Evolutionary conservation across 2,888 invertebrate genomes (phyloP).

Genomic region (Camponotus fellah): DNA sequence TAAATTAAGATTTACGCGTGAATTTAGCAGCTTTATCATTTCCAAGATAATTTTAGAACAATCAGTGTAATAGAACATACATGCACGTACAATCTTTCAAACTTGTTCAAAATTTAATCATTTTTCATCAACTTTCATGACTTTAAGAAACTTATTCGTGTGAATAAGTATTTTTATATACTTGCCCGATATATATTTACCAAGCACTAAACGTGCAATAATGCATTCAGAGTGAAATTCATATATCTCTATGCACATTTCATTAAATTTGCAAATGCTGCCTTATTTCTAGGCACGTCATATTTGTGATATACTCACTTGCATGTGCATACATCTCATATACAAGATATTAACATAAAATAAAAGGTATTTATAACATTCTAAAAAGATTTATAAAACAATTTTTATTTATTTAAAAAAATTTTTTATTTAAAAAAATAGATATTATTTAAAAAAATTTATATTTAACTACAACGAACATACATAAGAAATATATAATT

Average conservation of each 20-base stretch:
- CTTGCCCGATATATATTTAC: background rate
- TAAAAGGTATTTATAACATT: background rate
- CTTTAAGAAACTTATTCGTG: background rate
- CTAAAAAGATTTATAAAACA: background rate
- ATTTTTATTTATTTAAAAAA: no score
- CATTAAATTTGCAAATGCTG: constrained; percentile 17
- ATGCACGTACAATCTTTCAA: background rate
- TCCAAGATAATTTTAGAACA: constrained; percentile 18
- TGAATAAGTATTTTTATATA: background rate
- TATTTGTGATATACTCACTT: background rate
- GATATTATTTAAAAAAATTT: background rate
- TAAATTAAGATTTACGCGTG: constrained; percentile 40
- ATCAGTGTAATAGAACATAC: constrained; percentile 15
- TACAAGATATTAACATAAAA: background rate
- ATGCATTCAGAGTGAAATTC: background rate
- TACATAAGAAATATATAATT: constrained; percentile 19
- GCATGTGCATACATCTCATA: background rate
- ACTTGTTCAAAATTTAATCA: constrained; percentile 3
- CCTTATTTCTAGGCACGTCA: background rate
- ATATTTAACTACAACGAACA: constrained; percentile 31
- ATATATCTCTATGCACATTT: background rate
- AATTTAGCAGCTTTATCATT: background rate
- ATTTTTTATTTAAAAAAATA: background rate
- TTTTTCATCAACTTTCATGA: background rate
- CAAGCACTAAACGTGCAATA: background rate